phyloP scores from a whole-genome alignment of 2,888 invertebrate species.

The Itoplectis maculator region DNA sequence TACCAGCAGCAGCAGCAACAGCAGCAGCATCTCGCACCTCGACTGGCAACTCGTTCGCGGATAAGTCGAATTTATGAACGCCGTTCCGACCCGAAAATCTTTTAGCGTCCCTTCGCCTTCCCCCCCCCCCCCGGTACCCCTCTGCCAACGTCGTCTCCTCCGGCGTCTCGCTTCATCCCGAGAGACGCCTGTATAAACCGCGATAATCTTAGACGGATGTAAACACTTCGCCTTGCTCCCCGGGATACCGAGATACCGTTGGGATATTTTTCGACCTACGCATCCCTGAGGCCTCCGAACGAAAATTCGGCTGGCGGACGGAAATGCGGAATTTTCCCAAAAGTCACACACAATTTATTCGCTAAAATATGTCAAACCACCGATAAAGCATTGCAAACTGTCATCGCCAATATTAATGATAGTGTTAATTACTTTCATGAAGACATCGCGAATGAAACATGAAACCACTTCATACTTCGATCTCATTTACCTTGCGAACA shows the following conservation, averaged over 20 bases:
- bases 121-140: slow-evolving; percentile 49
- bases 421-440: no score
- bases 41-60: slow-evolving; percentile 70
- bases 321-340: slow-evolving; percentile 4
- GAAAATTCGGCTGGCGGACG: slow-evolving; percentile 24
- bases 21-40: slow-evolving; percentile 52
- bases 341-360: no score
- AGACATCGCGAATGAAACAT: not conserved
- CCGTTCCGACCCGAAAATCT: slow-evolving; percentile 66
- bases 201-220: slow-evolving; percentile 67
- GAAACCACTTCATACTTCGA: not conserved
- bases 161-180: slow-evolving; percentile 5
- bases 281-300: slow-evolving; percentile 7
- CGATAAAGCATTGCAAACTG: no score
- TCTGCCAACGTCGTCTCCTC: slow-evolving; percentile 51
- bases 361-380: no score
- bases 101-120: slow-evolving; percentile 59
- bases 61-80: slow-evolving; percentile 81
- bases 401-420: no score
- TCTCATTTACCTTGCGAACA: no score
- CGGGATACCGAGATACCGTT: slow-evolving; percentile 61
- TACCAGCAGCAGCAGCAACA: slow-evolving; percentile 52
- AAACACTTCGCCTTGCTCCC: slow-evolving; percentile 59
- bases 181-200: slow-evolving; percentile 60
- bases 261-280: slow-evolving; percentile 62